Evolutionary conservation across 2,888 invertebrate genomes (phyloP).

Genomic region (Lymantria monacha): DNA sequence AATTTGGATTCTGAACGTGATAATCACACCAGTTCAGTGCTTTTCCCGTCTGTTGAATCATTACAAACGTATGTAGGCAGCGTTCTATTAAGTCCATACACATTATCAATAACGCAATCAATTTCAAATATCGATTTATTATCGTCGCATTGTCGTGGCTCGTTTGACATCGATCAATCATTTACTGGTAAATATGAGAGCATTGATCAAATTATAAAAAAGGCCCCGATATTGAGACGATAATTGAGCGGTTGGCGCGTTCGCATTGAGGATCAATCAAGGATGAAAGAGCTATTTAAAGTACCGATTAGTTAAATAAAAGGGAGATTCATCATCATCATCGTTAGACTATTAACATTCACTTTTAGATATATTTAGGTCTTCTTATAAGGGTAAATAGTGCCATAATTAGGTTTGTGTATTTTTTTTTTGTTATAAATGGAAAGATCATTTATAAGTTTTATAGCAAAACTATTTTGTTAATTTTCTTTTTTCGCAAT

Average conservation of each 20-base stretch:
- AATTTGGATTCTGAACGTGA: no score
- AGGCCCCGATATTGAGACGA: slow-evolving; percentile 49
- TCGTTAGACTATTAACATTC: no score
- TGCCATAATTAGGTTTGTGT: no score
- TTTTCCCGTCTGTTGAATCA: no score
- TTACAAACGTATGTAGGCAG: not conserved
- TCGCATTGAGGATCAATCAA: slow-evolving; percentile 6
- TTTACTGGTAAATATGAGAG: slow-evolving; percentile 32
- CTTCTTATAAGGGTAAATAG: no score
- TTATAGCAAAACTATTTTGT: no score
- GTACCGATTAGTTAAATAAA: not conserved
- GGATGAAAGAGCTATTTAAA: not conserved
- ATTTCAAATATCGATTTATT: slow-evolving; percentile 36
- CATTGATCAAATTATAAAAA: slow-evolving; percentile 38
- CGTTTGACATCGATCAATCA: slow-evolving; percentile 49
- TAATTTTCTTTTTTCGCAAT: no score
- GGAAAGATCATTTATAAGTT: no score
- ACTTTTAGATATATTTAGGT: no score
- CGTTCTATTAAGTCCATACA: slow-evolving; percentile 5
- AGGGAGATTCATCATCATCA: no score
- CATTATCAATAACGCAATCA: slow-evolving; percentile 33
- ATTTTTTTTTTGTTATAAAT: no score
- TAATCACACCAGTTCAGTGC: no score
- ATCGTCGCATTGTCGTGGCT: slow-evolving; percentile 31
- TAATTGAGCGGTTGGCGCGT: slow-evolving; percentile 51